These are phyloP conservation scores for Phymanthus crucifer DNA, from an alignment of 92 coral and sea anemone genomes.

Conservation along the genomic window DNA sequence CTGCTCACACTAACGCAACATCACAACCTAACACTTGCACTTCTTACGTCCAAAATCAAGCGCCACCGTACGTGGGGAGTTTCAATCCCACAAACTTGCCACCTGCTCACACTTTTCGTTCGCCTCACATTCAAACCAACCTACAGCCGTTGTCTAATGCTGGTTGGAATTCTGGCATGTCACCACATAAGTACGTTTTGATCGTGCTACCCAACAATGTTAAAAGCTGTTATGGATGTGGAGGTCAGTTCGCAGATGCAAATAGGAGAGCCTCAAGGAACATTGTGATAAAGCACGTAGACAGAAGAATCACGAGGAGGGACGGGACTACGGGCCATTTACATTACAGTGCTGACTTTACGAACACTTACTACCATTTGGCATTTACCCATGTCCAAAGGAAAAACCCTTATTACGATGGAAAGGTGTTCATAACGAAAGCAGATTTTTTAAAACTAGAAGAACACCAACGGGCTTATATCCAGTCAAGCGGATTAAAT, in stretches of 20 bases:
- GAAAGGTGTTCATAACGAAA: no score
- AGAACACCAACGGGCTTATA: no score
- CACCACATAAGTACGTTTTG: conserved; percentile 34
- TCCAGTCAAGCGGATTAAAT: no score
- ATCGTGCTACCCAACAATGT: conserved; percentile 33
- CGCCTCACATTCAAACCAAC: neutral
- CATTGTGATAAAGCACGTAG: neutral
- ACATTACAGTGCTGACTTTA: neutral
- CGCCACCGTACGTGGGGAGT: neutral
- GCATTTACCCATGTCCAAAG: neutral
- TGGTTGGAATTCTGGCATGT: conserved; percentile 15
- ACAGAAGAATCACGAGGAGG: neutral
- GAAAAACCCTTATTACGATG: no score
- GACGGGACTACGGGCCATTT: neutral
- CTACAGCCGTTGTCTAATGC: neutral
- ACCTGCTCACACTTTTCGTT: neutral
- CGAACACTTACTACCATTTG: conserved; percentile 4
- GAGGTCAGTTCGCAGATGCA: conserved; percentile 11
- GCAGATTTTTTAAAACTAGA: no score
- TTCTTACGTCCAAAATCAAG: neutral
- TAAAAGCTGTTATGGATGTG: conserved; percentile 33
- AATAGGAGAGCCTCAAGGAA: neutral
- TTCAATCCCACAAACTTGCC: neutral
- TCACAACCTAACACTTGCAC: neutral
- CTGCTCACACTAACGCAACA: neutral